Base-by-base conservation (phyloP, 2,888 invertebrate species). In the Pelosia muscerda region DNA sequence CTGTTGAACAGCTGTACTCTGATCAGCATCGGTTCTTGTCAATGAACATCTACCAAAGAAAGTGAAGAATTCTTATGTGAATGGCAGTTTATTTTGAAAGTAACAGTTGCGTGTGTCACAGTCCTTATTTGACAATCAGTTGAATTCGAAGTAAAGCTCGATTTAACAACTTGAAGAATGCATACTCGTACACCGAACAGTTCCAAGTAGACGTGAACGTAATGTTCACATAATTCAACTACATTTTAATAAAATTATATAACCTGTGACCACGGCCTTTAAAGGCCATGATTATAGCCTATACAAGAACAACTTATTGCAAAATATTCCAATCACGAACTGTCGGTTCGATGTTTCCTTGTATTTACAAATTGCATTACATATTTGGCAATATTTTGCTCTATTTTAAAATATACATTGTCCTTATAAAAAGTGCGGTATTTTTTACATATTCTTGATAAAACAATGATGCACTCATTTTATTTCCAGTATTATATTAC, bases 231-330 rank as follows among this genome's bases (percentile, higher is more conserved):
- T 54, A 56, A 28, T 42, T 38, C 23, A 61, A 55, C 55, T 55
- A 25, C 5, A 22, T 42, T 65, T 66, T 28, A 31, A 23, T 56
- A 10, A 31, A 58, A 54, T 68, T 68, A 63, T 55, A 42, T 38
- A 61, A 66, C 42, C 56, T 61, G 42, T 61, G 55, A 76, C 72
- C 73, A 75, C 76, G 77, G 81, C 82, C 77, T 86, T 86, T 86
- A 86, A 86, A 86, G 77, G 83, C 79, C 83, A 80, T 68, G 76
- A 66, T 75, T 73, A 64, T 71, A 65, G 66, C 63, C 58, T 68
- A 77, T 73, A 74, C 75, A 60, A 79, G 81, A 84, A 49, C 78
- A 71, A 72, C 78, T 81, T 77, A 76, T 86, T 85, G 76, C 85
- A 72, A 85, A 82, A 84, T 78, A 73, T 74, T 73, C 66, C 49